Evolutionary conservation across 2,888 invertebrate genomes (phyloP).

Genomic region (Maniola hyperantus): DNA sequence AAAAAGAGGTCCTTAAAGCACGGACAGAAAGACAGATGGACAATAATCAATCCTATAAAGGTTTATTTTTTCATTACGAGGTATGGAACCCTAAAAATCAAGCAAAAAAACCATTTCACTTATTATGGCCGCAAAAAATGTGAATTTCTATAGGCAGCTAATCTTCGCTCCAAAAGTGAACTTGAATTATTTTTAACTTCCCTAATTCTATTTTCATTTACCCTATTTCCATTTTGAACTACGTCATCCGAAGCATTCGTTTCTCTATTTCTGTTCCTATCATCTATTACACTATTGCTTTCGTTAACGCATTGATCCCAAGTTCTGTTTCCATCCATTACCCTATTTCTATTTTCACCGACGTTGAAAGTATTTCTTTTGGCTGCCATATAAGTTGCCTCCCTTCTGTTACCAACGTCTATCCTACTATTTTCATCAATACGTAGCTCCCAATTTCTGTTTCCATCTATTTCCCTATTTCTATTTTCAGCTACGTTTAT

Average conservation of each 20-base stretch:
- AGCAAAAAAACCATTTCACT: neutral
- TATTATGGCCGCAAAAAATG: neutral
- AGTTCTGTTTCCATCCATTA: neutral
- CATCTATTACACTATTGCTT: neutral
- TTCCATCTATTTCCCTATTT: constrained; percentile 1
- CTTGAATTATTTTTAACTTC: neutral
- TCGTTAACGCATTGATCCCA: neutral
- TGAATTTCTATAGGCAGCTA: neutral
- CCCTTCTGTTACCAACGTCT: neutral
- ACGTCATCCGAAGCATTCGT: neutral
- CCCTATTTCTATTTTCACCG: neutral
- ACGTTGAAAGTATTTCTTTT: neutral
- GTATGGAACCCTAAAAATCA: neutral
- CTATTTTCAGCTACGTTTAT: neutral
- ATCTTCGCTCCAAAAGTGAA: neutral
- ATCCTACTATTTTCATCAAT: neutral
- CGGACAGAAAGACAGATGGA: no score
- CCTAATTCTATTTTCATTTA: neutral
- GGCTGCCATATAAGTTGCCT: neutral
- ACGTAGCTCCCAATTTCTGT: constrained; percentile 1
- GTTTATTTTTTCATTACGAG: no score
- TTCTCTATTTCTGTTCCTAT: neutral
- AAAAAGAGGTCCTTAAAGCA: no score
- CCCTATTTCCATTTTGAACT: neutral
- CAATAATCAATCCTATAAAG: no score